Base-by-base conservation (phyloP, 1,140 invertebrate species). In the Helicoverpa zea region DNA sequence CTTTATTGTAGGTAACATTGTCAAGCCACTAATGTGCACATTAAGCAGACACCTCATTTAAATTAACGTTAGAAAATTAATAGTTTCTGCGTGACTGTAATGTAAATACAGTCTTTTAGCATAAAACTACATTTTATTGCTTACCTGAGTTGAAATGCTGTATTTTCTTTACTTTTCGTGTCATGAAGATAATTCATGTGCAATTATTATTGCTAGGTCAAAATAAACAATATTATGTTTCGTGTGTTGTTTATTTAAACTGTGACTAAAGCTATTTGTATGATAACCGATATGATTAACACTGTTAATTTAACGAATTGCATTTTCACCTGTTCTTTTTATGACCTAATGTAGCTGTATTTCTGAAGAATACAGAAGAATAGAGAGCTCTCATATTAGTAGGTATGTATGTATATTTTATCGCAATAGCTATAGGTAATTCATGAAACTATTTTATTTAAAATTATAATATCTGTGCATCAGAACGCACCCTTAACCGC, bases 211-310 rank as follows among this genome's bases (percentile, higher is more conserved):
- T 66, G 12, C 47, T 47, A 66, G 35, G 61, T 35, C 61, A 47
- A 16, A 66, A 66, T 66, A 66, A 66, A 66, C 63, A 66, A 66
- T 47, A 66, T 64, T 47, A 10, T 47, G 63, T 66, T 66, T 66
- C 63, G 35, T 49, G n/a, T n/a, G 18, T 47, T 66, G 35, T 66
- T 66, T 66, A 66, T 66, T 66, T 66, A 66, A 66, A 66, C 63
- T 66, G 14, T 66, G 63, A 66, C 12, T 63, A 35, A 16, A 16
- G 30, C 9, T 47, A 47, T 66, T 18, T 47, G 35, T 66, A 66
- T 18, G 16, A 66, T 35, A 18, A 35, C 23, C 4, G 59, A 35
- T 63, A 63, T 63, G 59, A 63, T 63, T 59, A 59, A 59, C 7
- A 23, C 12, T 11, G 29, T 2, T 16, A 59, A 59, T 59, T 59